Base-by-base conservation (phyloP, 2,797 vertebrate species). In the Brotula barbata region DNA sequence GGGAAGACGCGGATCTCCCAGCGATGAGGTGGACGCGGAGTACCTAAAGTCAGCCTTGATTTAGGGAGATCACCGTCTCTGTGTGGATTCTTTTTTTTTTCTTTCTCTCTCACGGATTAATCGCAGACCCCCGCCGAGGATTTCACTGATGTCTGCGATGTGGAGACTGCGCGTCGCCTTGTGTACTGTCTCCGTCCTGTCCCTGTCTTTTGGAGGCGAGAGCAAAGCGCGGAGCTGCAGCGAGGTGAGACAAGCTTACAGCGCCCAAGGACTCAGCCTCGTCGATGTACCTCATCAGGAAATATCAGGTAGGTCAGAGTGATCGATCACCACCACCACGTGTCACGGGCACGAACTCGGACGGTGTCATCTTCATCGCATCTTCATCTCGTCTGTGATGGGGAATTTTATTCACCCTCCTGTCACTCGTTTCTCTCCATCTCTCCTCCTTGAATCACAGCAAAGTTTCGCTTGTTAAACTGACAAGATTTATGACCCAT, bases 241-340 rank as follows among this genome's bases (percentile, higher is more conserved):
- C 69, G 95, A 96, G 86, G 94, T 96, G 85, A 91, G 94, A 77
- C 94, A 95, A 76, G 95, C 95, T 47, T 97, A 95, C 76, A 91
- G 88, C 70, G 91, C 92, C 43, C 95, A 95, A 86, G 95, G 95
- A 80, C 94, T 95, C 93, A 94, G 92, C 90, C 86, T 94, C 83
- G 87, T 87, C 90, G 91, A 92, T 89, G 92, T 92, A 49, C 96
- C 95, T 82, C 94, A 91, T 84, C 95, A 96, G 89, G 95, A 97
- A 85, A 94, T 97, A 89, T 92, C 95, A 94, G 95, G 95, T 97
- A 79, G 72, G 88, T 28, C 62, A 16, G 21, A n/a, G 54, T 15
- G 7, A 13, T 36, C 42, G 1, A 9, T 40, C 20, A 2, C 19
- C 20, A 2, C 19, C 57, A n/a, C 56, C 78, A 83, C 75, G 56